Conservation (phyloP, 2,113 vertebrate species). For the Eulemur rufifrons region DNA sequence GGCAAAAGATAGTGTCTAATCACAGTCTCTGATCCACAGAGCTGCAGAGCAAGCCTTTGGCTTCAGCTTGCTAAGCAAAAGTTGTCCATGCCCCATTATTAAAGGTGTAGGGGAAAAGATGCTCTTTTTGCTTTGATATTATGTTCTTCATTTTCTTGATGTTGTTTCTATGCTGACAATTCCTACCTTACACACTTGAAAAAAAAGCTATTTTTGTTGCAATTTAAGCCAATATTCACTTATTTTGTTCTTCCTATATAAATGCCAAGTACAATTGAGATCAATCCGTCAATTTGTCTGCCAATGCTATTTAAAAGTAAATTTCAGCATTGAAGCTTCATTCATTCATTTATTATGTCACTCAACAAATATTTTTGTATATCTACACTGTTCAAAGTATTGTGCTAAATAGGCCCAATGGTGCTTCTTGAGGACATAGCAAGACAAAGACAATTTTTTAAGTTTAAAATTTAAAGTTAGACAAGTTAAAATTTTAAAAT, state of each 20-base stretch:
- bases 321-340: slow-evolving; percentile 9
- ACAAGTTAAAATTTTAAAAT: slow-evolving; percentile 32
- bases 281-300: not conserved
- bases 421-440: not conserved
- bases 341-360: slow-evolving; percentile 54
- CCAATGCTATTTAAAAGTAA: slow-evolving; percentile 42
- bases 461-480: slow-evolving; percentile 33
- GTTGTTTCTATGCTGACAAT: not conserved
- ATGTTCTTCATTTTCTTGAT: not conserved
- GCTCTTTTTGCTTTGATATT: not conserved
- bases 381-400: not conserved
- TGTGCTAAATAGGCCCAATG: not conserved
- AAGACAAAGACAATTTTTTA: not conserved
- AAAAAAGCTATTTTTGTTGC: not conserved
- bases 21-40: slow-evolving; percentile 44
- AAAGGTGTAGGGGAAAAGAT: not conserved
- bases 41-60: not conserved
- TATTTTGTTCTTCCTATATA: slow-evolving; percentile 46
- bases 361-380: slow-evolving; percentile 41
- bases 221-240: slow-evolving; percentile 34
- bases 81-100: not conserved
- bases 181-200: slow-evolving; percentile 15
- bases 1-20: not conserved
- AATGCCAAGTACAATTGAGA: not conserved
- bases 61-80: slow-evolving; percentile 24